phyloP scores from a whole-genome alignment of 2,113 vertebrate genomes.

The Ellobius talpinus region DNA sequence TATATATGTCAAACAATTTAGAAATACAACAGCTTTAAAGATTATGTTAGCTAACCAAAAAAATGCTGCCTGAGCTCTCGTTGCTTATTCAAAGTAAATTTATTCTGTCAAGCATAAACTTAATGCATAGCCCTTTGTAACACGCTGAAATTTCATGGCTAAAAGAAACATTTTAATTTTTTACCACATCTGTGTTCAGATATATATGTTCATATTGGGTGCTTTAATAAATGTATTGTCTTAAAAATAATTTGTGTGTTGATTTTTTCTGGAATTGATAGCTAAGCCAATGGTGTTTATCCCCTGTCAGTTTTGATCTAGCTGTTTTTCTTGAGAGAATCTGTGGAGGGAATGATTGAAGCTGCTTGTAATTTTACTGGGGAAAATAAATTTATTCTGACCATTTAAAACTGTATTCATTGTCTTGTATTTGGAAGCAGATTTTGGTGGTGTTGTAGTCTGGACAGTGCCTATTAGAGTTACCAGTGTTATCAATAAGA shows the following conservation, averaged over 20 bases:
- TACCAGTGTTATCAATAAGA: background rate
- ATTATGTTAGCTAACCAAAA: conserved; percentile 61
- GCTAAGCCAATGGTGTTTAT: background rate
- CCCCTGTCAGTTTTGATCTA: background rate
- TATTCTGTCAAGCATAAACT: conserved; percentile 54
- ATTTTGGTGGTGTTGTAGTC: background rate
- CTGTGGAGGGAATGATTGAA: background rate
- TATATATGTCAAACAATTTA: conserved; percentile 54
- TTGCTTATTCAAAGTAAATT: conserved; percentile 62
- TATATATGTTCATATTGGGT: background rate
- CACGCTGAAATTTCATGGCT: background rate
- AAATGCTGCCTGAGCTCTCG: background rate
- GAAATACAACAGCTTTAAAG: conserved; percentile 63
- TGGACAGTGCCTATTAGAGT: background rate
- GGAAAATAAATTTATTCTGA: conserved; percentile 18
- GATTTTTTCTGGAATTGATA: background rate
- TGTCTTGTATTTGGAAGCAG: background rate
- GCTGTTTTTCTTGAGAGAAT: background rate
- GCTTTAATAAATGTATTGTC: background rate
- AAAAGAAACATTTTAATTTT: background rate
- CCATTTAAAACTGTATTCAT: background rate
- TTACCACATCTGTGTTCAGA: background rate
- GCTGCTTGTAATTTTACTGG: background rate
- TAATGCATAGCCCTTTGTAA: conserved; percentile 21
- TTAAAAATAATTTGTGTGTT: conserved; percentile 13